Percentiles rank a stretch among this genome's conserved stretches.
Evolutionary conservation across 2,888 invertebrate genomes (phyloP).

Genomic region (Ichneumon xanthorius): DNA sequence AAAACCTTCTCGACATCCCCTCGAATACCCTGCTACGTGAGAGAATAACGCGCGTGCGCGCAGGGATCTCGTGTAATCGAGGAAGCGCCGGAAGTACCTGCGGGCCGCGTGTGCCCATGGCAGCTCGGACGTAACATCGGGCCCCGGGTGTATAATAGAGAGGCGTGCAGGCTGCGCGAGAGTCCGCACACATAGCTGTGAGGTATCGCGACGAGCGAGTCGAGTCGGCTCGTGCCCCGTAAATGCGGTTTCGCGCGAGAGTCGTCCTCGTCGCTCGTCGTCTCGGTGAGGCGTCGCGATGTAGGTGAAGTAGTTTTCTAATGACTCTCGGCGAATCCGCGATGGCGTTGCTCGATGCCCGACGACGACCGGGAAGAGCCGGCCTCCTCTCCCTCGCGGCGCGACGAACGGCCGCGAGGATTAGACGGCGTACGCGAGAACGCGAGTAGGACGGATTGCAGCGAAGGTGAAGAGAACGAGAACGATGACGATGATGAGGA

Average conservation of each 20-base stretch:
- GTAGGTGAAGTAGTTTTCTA: constrained; percentile 78
- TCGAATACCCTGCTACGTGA: not conserved
- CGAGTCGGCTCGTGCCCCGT: constrained; percentile 41
- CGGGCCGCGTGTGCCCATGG: constrained; percentile 34
- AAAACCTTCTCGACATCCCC: too few relatives aligned
- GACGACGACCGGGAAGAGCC: constrained; percentile 17
- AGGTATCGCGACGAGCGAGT: not conserved
- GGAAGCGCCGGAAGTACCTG: constrained; percentile 60
- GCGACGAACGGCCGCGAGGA: constrained; percentile 22
- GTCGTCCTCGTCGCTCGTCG: constrained; percentile 53
- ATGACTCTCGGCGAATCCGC: constrained; percentile 68
- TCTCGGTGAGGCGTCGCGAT: constrained; percentile 66
- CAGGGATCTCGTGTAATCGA: not conserved
- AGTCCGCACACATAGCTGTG: constrained; percentile 18
- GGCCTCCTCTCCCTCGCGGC: not conserved
- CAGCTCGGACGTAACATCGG: constrained; percentile 65
- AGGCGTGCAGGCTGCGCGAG: constrained; percentile 19
- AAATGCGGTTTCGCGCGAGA: constrained; percentile 64
- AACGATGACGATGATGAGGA: constrained; percentile 25
- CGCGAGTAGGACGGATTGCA: constrained; percentile 4
- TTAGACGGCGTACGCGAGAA: constrained; percentile 1
- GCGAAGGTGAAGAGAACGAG: constrained; percentile 17
- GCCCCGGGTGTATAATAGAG: constrained; percentile 51
- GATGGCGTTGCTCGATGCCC: constrained; percentile 51
- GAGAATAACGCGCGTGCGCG: not conserved